phyloP scores from a whole-genome alignment of 2,113 vertebrate genomes.

The Caranx ignobilis region DNA sequence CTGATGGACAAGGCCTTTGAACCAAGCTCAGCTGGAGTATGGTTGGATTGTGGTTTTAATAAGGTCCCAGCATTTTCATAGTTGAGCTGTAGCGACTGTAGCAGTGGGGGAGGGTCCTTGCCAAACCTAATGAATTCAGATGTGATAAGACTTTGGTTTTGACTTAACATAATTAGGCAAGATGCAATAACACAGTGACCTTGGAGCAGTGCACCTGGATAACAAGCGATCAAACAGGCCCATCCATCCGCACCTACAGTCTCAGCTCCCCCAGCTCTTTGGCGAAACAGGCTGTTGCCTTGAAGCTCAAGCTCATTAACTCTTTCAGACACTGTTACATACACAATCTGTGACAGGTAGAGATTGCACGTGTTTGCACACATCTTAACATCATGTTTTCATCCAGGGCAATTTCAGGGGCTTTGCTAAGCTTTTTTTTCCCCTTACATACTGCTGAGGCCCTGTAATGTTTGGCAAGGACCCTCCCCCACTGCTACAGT shows the following conservation, averaged over 20 bases:
- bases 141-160: slow-evolving; percentile 66
- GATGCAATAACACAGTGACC: slow-evolving; percentile 61
- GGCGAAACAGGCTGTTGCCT: slow-evolving; percentile 41
- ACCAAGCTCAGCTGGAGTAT: slow-evolving; percentile 25
- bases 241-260: slow-evolving; percentile 59
- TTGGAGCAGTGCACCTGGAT: slow-evolving; percentile 66
- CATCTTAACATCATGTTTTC: slow-evolving; percentile 4
- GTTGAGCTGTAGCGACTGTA: slow-evolving; percentile 9
- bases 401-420: not conserved
- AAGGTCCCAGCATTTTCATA: slow-evolving; percentile 40
- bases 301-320: slow-evolving; percentile 64
- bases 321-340: slow-evolving; percentile 59
- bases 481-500: slow-evolving; percentile 26
- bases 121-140: slow-evolving; percentile 64
- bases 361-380: slow-evolving; percentile 4
- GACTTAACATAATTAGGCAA: slow-evolving; percentile 69
- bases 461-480: slow-evolving; percentile 17
- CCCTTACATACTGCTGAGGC: not conserved
- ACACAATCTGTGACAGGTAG: slow-evolving; percentile 34
- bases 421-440: not conserved
- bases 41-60: slow-evolving; percentile 12
- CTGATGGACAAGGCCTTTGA: slow-evolving; percentile 30
- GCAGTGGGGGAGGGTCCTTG: slow-evolving; percentile 41
- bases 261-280: slow-evolving; percentile 18
- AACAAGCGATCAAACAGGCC: slow-evolving; percentile 69